Base-by-base conservation (phyloP, 2,113 vertebrate species). In the Brachyistius frenatus region DNA sequence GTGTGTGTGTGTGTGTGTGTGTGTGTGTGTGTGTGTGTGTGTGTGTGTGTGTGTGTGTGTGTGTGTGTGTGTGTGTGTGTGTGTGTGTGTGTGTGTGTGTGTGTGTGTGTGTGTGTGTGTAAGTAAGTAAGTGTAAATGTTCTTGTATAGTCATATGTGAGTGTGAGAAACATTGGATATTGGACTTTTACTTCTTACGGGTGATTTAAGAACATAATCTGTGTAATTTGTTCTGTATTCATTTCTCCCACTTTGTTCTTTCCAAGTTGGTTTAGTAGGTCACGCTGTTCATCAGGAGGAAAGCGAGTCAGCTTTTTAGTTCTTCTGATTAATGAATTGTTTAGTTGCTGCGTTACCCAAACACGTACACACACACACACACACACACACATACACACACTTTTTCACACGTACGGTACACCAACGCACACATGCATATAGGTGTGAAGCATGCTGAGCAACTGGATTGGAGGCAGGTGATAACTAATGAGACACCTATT, bases 401-500 rank as follows among this genome's bases (percentile, higher is more conserved):
- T 23, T 23, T 23, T 23, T 23, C 23, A 23, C 23, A 23, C 23
- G 1, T 23, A 23, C 23, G 23, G 23, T 23, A 23, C 23, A 23
- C 23, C 23, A 56, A 63, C 52, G 67, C 60, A 57, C 31, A 80
- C 31, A 13, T 6, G n/a, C 73, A 54, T 71, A 49, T 44, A 73
- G 74, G 78, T 10, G 52, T 53, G 66, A 80, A 65, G 63, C 89
- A 57, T 71, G 90, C 86, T 83, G 88, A 61, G 78, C 39, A 6
- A 73, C 76, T 31, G 23, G 67, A 76, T 63, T 64, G 69, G 73
- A 83, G 72, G 67, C 79, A 88, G 79, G 78, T 85, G 86, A 84
- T 65, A 63, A 58, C 67, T 91, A 91, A 92, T 87, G 86, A 93
- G 65, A 84, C 82, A 71, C 68, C 81, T 86, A 50, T 90, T 85